phyloP scores from a whole-genome alignment of 2,797 vertebrate genomes.

The Amblyraja radiata region DNA sequence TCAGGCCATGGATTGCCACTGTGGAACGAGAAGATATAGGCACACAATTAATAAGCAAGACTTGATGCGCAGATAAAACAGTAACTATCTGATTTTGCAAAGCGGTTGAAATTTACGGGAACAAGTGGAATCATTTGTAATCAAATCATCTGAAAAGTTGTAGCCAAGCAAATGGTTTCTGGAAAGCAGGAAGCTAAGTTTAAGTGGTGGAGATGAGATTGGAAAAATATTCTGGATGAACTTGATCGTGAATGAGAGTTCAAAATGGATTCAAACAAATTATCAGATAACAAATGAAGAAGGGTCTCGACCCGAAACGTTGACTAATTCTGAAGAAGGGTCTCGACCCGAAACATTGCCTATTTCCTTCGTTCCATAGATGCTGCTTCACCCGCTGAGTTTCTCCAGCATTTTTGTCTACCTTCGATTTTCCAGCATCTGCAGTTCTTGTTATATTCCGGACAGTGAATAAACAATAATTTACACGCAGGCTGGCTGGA shows the following conservation, averaged over 20 bases:
- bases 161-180: neutral
- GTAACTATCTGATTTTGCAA: neutral
- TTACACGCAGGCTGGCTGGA: too few species aligned
- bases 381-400: too few species aligned
- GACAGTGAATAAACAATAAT: too few species aligned
- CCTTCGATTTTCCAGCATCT: too few species aligned
- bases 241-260: neutral
- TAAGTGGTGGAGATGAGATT: neutral
- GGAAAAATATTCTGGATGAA: neutral
- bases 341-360: too few species aligned
- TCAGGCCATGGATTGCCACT: neutral
- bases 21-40: neutral
- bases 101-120: too few species aligned
- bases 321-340: too few species aligned
- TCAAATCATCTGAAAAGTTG: neutral
- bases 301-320: too few species aligned
- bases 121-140: neutral
- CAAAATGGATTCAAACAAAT: neutral
- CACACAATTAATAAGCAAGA: neutral
- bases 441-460: too few species aligned
- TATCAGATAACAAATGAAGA: too few species aligned
- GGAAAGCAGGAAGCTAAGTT: neutral
- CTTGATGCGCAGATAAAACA: neutral
- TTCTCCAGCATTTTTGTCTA: too few species aligned
- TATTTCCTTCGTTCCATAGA: too few species aligned